These are phyloP conservation scores for Sipha maydis DNA, from an alignment of 2,888 invertebrate species.

Conservation along the genomic window DNA sequence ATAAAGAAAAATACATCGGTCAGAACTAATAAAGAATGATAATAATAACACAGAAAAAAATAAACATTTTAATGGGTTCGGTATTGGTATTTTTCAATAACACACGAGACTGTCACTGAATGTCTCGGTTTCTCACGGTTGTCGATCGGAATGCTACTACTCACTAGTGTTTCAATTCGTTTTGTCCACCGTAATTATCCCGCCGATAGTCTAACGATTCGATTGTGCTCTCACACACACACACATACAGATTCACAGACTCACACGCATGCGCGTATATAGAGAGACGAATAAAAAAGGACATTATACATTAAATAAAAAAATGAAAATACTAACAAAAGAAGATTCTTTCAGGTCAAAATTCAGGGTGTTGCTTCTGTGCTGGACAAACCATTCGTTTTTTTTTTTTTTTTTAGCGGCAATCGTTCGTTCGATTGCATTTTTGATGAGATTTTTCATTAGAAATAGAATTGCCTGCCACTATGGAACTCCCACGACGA, in stretches of 20 bases:
- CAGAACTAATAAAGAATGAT: conserved; percentile 21
- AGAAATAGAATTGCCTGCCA: neutral
- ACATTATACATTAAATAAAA: neutral
- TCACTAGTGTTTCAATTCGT: conserved; percentile 49
- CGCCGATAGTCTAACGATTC: conserved; percentile 44
- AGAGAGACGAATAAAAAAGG: neutral
- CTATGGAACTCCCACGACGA: conserved; percentile 29
- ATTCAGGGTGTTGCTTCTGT: neutral
- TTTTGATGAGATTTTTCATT: conserved; percentile 16
- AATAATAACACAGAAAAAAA: conserved; percentile 1
- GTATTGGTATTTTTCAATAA: conserved; percentile 59
- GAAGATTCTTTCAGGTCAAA: neutral
- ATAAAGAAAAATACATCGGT: neutral
- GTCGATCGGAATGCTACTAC: conserved; percentile 55
- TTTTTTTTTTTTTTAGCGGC: neutral
- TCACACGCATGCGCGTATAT: neutral
- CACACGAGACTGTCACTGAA: conserved; percentile 49
- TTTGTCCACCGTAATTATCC: conserved; percentile 48
- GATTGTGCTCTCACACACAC: conserved; percentile 15
- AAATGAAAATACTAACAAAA: neutral
- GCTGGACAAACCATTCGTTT: neutral
- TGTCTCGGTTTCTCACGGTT: conserved; percentile 60
- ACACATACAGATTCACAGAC: neutral
- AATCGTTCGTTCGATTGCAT: neutral
- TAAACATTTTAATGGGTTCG: conserved; percentile 47